phyloP scores from a whole-genome alignment of 2,888 invertebrate genomes.

The Drosophila austrosaltans region DNA sequence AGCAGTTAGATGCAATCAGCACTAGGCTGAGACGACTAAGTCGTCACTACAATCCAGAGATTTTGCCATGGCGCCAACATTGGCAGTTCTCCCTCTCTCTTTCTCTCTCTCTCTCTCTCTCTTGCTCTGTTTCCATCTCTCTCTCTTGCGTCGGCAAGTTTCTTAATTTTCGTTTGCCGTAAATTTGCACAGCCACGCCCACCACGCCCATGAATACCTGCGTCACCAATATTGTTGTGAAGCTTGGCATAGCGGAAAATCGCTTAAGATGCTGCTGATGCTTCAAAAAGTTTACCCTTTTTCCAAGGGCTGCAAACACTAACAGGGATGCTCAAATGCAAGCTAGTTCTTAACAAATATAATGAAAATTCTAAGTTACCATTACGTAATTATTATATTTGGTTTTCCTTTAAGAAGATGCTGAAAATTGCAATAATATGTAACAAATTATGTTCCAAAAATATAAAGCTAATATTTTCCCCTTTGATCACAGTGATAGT shows the following conservation, averaged over 20 bases:
- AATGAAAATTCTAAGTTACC: not conserved
- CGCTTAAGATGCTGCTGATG: constrained; percentile 58
- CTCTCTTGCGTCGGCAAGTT: constrained; percentile 51
- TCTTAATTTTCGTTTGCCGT: constrained; percentile 67
- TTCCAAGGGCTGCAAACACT: constrained; percentile 9
- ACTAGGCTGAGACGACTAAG: constrained; percentile 21
- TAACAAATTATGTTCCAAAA: too few species aligned
- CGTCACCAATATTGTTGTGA: constrained; percentile 61
- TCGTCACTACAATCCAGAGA: constrained; percentile 24
- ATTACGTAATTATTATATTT: too few species aligned
- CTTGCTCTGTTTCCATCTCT: not conserved
- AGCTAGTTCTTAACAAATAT: not conserved
- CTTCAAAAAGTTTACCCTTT: constrained; percentile 54
- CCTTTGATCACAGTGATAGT: not conserved
- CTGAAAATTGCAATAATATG: too few species aligned
- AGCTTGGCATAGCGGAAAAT: constrained; percentile 63
- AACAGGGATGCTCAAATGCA: not conserved
- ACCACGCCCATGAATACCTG: constrained; percentile 31
- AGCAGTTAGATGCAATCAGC: constrained; percentile 46
- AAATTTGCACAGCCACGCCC: constrained; percentile 53
- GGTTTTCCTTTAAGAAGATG: too few species aligned
- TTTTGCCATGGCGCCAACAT: not conserved
- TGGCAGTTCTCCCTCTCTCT: not conserved
- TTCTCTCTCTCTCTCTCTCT: not conserved
- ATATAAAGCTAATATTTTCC: too few species aligned